phyloP scores from a whole-genome alignment of 2,797 vertebrate genomes.

The Falco biarmicus region DNA sequence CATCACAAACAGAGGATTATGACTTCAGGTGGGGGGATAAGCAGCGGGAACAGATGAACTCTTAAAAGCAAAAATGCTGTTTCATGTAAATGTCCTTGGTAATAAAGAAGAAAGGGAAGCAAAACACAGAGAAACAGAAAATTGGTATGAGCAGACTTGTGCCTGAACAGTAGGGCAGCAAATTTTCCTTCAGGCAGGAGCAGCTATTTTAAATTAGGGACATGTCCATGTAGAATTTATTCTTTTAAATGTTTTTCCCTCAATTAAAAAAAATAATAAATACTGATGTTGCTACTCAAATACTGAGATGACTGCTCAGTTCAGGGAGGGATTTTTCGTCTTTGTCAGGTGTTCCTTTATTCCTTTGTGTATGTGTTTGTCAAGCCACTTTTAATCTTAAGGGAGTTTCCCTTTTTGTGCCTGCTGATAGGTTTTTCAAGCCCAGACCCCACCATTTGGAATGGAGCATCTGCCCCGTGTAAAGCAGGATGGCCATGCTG shows the following conservation, averaged over 20 bases:
- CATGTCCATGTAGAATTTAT: background rate
- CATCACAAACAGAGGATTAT: conserved; percentile 44
- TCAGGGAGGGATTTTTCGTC: background rate
- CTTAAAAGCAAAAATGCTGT: conserved; percentile 36
- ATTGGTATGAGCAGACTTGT: conserved; percentile 15
- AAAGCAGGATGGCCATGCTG: conserved; percentile 32
- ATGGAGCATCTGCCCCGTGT: conserved; percentile 10
- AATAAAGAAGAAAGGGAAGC: conserved; percentile 40
- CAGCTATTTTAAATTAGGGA: conserved; percentile 42
- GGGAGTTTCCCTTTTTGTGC: background rate
- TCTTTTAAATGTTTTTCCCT: background rate
- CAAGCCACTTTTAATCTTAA: background rate
- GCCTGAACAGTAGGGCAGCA: conserved; percentile 42
- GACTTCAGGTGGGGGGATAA: conserved; percentile 61
- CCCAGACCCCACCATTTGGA: background rate
- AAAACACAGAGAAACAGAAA: conserved; percentile 46
- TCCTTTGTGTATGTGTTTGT: background rate
- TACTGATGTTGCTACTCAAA: background rate
- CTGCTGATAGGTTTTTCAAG: background rate
- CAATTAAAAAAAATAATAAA: background rate
- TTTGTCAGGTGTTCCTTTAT: background rate
- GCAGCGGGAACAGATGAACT: conserved; percentile 60
- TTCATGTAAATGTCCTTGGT: conserved; percentile 54
- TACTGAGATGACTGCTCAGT: background rate
- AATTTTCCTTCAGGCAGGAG: conserved; percentile 60